phyloP scores from a whole-genome alignment of 2,888 invertebrate species.

The Melanchra persicariae region DNA sequence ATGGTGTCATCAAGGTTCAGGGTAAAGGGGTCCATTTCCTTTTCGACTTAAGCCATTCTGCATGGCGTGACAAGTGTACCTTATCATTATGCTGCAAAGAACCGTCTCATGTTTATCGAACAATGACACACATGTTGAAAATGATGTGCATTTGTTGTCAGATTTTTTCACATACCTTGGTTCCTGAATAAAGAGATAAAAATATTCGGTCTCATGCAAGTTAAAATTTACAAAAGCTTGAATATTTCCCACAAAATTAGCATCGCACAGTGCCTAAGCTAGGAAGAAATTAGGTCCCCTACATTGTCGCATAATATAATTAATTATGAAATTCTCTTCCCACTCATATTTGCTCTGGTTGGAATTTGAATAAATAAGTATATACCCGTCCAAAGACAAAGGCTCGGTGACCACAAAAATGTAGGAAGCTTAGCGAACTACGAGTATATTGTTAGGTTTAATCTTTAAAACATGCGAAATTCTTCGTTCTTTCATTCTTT shows the following conservation, averaged over 20 bases:
- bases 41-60: slow-evolving; percentile 1
- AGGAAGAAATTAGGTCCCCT: slow-evolving; percentile 4
- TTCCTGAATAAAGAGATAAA: not conserved
- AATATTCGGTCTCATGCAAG: not conserved
- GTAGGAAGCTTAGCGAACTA: not conserved
- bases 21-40: not conserved
- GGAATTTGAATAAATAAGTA: slow-evolving; percentile 17
- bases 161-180: not conserved
- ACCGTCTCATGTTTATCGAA: not conserved
- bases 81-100: not conserved
- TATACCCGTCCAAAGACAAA: not conserved
- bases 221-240: not conserved
- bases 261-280: not conserved
- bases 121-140: not conserved
- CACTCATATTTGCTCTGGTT: not conserved
- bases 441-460: not conserved
- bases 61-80: not conserved
- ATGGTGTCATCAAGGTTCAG: not conserved
- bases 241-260: slow-evolving; percentile 1
- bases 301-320: not conserved
- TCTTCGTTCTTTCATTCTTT: too few species aligned
- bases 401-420: not conserved
- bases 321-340: not conserved
- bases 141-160: not conserved
- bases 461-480: too few species aligned